Conservation (phyloP, 2,797 vertebrate species). For the Mormyrops attenuatus region DNA sequence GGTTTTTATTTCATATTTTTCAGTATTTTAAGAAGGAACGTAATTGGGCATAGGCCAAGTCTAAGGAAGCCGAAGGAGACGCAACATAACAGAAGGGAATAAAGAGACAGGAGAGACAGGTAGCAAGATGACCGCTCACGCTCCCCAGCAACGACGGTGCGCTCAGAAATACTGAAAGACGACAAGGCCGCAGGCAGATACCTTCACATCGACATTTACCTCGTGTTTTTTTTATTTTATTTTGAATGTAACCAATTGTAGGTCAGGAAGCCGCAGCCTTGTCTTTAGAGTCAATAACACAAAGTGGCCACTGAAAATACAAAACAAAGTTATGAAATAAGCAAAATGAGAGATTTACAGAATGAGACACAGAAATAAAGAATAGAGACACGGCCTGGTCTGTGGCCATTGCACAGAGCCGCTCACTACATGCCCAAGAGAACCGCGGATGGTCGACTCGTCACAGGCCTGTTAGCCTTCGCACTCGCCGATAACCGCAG, state of each 20-base stretch:
- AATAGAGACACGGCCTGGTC: constrained; percentile 50
- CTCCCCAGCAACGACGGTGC: constrained; percentile 66
- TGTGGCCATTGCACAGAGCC: constrained; percentile 57
- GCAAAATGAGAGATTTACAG: constrained; percentile 30
- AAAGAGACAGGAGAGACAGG: constrained; percentile 48
- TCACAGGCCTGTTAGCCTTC: constrained; percentile 59
- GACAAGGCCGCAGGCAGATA: constrained; percentile 77
- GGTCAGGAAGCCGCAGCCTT: constrained; percentile 51
- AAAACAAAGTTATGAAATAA: constrained; percentile 57
- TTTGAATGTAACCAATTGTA: constrained; percentile 31
- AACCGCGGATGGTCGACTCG: constrained; percentile 37
- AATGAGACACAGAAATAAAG: constrained; percentile 44
- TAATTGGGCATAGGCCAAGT: constrained; percentile 91
- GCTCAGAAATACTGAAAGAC: constrained; percentile 85
- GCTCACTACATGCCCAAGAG: constrained; percentile 62
- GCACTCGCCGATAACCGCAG: constrained; percentile 51
- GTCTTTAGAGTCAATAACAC: constrained; percentile 64
- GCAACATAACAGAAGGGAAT: constrained; percentile 59
- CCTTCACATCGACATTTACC: neutral
- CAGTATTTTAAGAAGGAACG: constrained; percentile 87
- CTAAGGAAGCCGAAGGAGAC: constrained; percentile 87
- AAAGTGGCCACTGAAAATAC: constrained; percentile 76
- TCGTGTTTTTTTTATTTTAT: neutral
- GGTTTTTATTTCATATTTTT: constrained; percentile 78
- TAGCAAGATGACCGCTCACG: constrained; percentile 72